Conservation (phyloP, 2,797 vertebrate genomes). For the Clarias laeviceps region DNA sequence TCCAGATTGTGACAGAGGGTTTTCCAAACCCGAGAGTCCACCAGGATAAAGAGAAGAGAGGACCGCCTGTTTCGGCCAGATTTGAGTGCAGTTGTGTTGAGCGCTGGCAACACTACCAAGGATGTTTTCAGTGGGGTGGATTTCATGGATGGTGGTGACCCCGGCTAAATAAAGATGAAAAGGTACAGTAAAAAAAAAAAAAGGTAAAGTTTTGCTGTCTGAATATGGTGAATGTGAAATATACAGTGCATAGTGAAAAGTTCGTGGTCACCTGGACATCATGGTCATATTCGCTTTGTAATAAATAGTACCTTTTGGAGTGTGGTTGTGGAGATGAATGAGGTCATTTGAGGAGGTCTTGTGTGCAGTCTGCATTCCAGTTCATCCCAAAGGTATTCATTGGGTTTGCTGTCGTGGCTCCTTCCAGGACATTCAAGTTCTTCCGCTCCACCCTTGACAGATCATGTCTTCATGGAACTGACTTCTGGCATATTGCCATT, state of each 20-base stretch:
- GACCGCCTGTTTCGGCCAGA: conserved; percentile 35
- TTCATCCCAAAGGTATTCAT: not conserved
- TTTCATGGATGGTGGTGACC: conserved; percentile 74
- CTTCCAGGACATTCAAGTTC: not conserved
- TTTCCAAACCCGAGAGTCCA: not conserved
- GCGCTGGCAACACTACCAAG: conserved; percentile 68
- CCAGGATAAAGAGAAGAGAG: conserved; percentile 26
- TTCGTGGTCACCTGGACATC: not conserved
- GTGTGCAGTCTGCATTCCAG: not conserved
- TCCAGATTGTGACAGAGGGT: conserved; percentile 36
- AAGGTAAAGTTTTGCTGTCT: not conserved
- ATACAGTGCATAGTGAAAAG: not conserved
- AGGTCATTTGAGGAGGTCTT: not conserved
- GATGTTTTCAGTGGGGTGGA: conserved; percentile 79
- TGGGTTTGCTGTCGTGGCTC: not conserved
- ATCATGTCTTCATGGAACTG: not conserved
- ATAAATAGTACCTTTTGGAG: not conserved
- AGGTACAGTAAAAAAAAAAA: conserved; percentile 63
- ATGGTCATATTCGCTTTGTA: too few species aligned
- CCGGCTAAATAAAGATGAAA: conserved; percentile 83
- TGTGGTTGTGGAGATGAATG: not conserved
- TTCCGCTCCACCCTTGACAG: not conserved
- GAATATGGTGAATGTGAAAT: not conserved
- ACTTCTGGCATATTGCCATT: not conserved
- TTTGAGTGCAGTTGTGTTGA: conserved; percentile 61